Conservation (phyloP, 2,888 invertebrate species). For the Calameuta idolon region DNA sequence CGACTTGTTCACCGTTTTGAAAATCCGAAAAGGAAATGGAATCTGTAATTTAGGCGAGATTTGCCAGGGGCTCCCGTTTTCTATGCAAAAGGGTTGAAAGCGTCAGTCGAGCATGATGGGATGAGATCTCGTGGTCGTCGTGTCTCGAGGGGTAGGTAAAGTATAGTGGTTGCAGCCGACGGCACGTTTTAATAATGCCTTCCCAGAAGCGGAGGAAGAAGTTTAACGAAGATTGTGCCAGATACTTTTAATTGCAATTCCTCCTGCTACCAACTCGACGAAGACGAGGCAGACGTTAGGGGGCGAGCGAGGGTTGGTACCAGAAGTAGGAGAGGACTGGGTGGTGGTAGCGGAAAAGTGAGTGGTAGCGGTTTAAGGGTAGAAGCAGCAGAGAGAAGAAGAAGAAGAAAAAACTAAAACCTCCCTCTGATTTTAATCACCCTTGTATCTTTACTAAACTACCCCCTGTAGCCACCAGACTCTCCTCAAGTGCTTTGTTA, state of each 20-base stretch:
- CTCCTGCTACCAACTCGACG: slow-evolving; percentile 36
- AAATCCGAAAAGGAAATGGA: too few relatives aligned
- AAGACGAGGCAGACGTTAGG: not conserved
- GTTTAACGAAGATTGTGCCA: slow-evolving; percentile 65
- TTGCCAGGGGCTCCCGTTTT: slow-evolving; percentile 33
- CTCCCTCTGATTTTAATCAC: slow-evolving; percentile 54
- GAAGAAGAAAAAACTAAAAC: not conserved
- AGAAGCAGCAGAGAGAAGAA: too few relatives aligned
- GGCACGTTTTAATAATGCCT: slow-evolving; percentile 62
- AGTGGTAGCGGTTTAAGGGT: too few relatives aligned
- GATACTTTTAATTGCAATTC: slow-evolving; percentile 67
- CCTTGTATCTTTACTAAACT: slow-evolving; percentile 58
- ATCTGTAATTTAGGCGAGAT: too few relatives aligned
- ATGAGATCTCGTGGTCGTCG: slow-evolving; percentile 11
- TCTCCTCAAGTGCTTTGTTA: slow-evolving; percentile 52
- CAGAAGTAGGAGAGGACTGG: too few relatives aligned
- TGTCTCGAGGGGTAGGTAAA: too few relatives aligned
- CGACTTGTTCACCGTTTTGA: too few relatives aligned
- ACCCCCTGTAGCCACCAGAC: slow-evolving; percentile 28
- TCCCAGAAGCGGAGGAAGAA: slow-evolving; percentile 51
- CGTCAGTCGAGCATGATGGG: slow-evolving; percentile 22
- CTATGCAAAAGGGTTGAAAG: slow-evolving; percentile 62
- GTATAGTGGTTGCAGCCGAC: slow-evolving; percentile 52
- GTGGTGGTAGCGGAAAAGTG: too few relatives aligned
- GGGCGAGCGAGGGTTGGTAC: too few relatives aligned